Evolutionary conservation across 2,797 vertebrate species (phyloP), one percentile per base, ranked within the genome.

Genomic region (Momotus momota): DNA sequence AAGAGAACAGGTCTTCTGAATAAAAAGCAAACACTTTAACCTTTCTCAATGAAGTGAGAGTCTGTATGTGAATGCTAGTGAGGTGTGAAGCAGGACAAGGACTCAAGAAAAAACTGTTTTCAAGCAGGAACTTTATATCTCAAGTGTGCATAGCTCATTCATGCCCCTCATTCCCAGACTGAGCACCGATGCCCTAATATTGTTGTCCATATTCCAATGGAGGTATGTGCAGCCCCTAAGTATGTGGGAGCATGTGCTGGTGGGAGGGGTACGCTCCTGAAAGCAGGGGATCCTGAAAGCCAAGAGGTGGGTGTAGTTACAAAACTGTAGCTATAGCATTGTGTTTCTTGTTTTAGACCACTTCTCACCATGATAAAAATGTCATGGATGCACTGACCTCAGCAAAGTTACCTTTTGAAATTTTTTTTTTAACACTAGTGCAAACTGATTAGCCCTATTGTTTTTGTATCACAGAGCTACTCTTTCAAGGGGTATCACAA

Each of bases 21-120:
- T 97, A 97, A 97, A 97, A 85, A 49, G 86, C 90, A 73, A 95
- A 95, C 72, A 31, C 65, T 92, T 91, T 73, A 93, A 96, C 45
- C 54, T 64, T 80, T 81, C 55, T 60, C 45, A 67, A 5, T 54
- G 60, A 72, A 85, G 35, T 90, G n/a, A 12, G 62, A 94, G 82
- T 97, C 35, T 81, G 0, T 94, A 52, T 95, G 51, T 95, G 73
- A 70, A 51, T 72, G n/a, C 23, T 77, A 49, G 26, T 29, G 77
- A 91, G 18, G 43, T 46, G 49, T 79, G 75, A 61, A 57, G 62
- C 31, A 35, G 38, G 19, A 60, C 23, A 25, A 29, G 35, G 49
- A n/a, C 27, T 70, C 58, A 16, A 1, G 20, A 35, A 57, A 81
- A 65, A 55, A 6, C 3, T 22, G 8, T 31, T 40, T 85, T 57